Evolutionary conservation across 2,888 invertebrate genomes (phyloP).

Genomic region (Leistus spinibarbis): DNA sequence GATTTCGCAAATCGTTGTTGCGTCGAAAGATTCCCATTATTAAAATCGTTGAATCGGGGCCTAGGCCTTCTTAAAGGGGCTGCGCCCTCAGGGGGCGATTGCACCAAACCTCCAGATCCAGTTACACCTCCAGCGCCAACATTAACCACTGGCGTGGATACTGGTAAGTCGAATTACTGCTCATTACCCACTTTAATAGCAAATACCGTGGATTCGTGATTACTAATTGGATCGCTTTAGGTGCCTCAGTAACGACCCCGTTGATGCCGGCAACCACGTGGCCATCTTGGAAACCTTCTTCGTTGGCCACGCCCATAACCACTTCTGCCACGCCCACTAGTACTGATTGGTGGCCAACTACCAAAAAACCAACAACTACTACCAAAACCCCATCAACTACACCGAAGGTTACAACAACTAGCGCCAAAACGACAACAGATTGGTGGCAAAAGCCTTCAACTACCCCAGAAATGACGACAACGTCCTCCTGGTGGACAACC

Average conservation of each 20-base stretch:
- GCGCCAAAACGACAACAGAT: slow-evolving; percentile 42
- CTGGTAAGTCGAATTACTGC: no score
- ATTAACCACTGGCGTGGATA: slow-evolving; percentile 71
- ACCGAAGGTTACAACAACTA: no score
- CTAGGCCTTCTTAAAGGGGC: slow-evolving; percentile 66
- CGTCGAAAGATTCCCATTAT: slow-evolving; percentile 75
- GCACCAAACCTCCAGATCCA: slow-evolving; percentile 73
- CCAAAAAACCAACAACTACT: slow-evolving; percentile 44
- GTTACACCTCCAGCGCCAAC: slow-evolving; percentile 78
- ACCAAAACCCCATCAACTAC: no score
- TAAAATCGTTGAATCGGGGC: slow-evolving; percentile 78
- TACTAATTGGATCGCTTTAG: no score
- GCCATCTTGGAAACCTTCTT: slow-evolving; percentile 41
- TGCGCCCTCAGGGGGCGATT: slow-evolving; percentile 63
- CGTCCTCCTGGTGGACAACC: slow-evolving; percentile 50
- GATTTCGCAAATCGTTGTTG: slow-evolving; percentile 88
- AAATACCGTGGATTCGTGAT: no score
- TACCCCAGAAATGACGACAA: slow-evolving; percentile 41
- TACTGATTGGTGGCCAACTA: slow-evolving; percentile 40
- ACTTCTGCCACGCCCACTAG: slow-evolving; percentile 41
- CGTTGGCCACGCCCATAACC: slow-evolving; percentile 39
- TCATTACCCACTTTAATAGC: no score
- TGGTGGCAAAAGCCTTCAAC: slow-evolving; percentile 33
- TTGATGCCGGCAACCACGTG: slow-evolving; percentile 37
- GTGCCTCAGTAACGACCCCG: slow-evolving; percentile 23